Conservation (phyloP, 2,797 vertebrate species). For the Dicrostonyx torquatus region DNA sequence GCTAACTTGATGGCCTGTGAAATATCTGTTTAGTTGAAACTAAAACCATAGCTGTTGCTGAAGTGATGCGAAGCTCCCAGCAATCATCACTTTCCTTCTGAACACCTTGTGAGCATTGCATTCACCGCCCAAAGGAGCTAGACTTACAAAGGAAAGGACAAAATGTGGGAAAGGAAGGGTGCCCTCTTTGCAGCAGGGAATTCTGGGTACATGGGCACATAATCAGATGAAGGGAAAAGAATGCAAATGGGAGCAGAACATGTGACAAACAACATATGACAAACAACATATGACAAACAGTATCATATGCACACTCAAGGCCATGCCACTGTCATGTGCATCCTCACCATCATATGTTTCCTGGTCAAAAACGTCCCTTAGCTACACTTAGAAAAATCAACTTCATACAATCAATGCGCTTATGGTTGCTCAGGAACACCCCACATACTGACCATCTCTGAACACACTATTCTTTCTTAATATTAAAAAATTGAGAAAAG, state of each 20-base stretch:
- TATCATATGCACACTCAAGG: neutral
- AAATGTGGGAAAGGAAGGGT: neutral
- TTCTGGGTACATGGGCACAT: neutral
- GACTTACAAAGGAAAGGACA: neutral
- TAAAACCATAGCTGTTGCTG: neutral
- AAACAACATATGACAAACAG: neutral
- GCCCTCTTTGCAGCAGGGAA: neutral
- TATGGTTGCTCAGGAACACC: neutral
- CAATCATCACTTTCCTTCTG: neutral
- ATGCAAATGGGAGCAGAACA: neutral
- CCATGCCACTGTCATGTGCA: neutral
- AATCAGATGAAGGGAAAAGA: neutral
- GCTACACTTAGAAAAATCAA: neutral
- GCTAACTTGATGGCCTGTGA: neutral
- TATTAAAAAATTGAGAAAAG: neutral
- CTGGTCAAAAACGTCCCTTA: neutral
- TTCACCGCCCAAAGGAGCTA: neutral
- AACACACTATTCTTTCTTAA: conserved; percentile 38
- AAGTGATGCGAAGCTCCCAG: neutral
- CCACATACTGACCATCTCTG: conserved; percentile 16
- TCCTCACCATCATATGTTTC: neutral
- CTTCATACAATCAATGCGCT: conserved; percentile 19
- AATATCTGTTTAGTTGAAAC: neutral
- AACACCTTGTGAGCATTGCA: neutral
- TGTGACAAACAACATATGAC: neutral